These are phyloP conservation scores for Hippocampus comes DNA, from an alignment of 2,113 vertebrate genomes.

Conservation along the genomic window DNA sequence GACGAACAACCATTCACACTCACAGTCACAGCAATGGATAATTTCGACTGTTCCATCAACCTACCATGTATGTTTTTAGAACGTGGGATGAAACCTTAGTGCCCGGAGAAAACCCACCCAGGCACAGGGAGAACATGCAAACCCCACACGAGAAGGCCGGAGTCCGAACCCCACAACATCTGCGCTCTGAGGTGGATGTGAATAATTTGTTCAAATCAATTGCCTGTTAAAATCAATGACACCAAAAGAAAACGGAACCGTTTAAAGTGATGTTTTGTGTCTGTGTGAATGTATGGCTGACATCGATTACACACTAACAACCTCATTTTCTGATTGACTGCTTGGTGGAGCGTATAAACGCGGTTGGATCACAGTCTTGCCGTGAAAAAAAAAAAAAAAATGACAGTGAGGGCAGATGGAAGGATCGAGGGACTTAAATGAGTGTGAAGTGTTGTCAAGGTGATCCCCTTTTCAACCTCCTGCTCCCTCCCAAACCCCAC, in stretches of 20 bases:
- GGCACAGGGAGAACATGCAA: no score
- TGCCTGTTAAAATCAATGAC: conserved; percentile 28
- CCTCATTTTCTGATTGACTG: conserved; percentile 64
- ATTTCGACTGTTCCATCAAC: no score
- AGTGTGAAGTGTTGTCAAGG: conserved; percentile 60
- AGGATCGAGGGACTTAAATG: conserved; percentile 49
- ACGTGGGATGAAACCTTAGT: no score
- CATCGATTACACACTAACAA: conserved; percentile 58
- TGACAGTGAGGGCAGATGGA: conserved; percentile 54
- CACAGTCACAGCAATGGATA: no score
- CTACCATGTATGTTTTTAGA: no score
- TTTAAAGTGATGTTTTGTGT: conserved; percentile 1
- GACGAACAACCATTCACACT: no score
- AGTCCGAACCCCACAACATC: no score
- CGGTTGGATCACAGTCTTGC: conserved; percentile 51
- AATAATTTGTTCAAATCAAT: conserved; percentile 45
- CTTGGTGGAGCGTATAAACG: conserved; percentile 51
- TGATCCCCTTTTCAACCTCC: conserved; percentile 63
- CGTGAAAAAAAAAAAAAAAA: conserved; percentile 29
- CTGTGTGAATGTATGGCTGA: conserved; percentile 25
- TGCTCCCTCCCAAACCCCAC: conserved; percentile 41
- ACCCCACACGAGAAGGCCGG: no score
- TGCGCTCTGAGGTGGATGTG: no score
- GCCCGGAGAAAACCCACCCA: no score
- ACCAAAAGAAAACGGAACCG: not conserved